Evolutionary conservation across 2,113 vertebrate genomes (phyloP), one percentile per base, ranked within the genome.

Genomic region (Lanius ludovicianus): DNA sequence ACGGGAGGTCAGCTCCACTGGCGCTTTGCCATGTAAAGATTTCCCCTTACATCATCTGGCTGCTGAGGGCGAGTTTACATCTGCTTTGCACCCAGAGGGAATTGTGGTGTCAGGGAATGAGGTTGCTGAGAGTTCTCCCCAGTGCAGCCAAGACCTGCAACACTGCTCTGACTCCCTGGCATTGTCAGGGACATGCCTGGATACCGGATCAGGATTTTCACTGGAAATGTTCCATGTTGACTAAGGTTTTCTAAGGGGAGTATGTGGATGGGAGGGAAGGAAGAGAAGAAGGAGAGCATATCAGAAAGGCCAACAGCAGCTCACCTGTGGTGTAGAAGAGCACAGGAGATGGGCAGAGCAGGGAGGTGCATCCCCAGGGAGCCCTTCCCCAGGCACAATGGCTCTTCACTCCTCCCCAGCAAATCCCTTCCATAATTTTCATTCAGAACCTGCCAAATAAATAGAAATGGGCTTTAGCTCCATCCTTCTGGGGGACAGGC

Each of bases 1-100:
- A 91, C 33, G 13, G 87, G 87, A 96, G 94, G 94, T 95, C 95
- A 96, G 93, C 84, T 96, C 86, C 2, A 3, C 84, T 97, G 93
- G 93, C 89, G 1, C 84, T 84, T 81, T 82, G 96, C 95, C 90
- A 91, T 84, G 81, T 87, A 83, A 89, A 93, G 91, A 95, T 96
- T 95, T 96, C 91, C 96, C 94, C 73, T 94, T 92, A 93, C 96
- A 93, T 96, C 87, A 95, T 88, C 94, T 92, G 93, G 91, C 96
- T 91, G 96, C 95, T 10, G 77, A 94, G 88, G 89, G 79, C 83
- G 19, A 84, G 89, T 90, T 96, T 96, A 95, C 93, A 91, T 94
- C 91, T 95, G 91, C 93, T 91, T 89, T 89, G 70, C 65, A 57
- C 71, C 95, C 92, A 4, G 5, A 57, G 96, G 93, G 96, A 91